Conservation (phyloP, 1,140 invertebrate genomes). For the Pectinophora gossypiella region DNA sequence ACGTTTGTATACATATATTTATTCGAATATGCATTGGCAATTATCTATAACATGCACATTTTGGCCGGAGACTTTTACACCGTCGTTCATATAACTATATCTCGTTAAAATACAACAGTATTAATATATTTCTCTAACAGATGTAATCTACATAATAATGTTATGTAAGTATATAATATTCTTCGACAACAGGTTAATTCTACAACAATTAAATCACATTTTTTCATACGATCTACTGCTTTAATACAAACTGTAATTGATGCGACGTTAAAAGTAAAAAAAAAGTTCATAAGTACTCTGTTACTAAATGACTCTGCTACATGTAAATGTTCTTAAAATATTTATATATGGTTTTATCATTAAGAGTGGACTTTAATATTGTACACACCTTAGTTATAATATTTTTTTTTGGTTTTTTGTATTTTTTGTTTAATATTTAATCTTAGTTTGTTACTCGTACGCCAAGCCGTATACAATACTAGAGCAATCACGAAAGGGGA, state of each 20-base stretch:
- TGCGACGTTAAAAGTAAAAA: slow-evolving; percentile 42
- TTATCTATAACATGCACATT: slow-evolving; percentile 49
- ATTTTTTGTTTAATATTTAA: slow-evolving; percentile 47
- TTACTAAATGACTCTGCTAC: slow-evolving; percentile 50
- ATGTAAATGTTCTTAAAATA: slow-evolving; percentile 72
- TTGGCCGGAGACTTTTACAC: slow-evolving; percentile 63
- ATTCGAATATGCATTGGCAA: slow-evolving; percentile 49
- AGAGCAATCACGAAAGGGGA: slow-evolving; percentile 48
- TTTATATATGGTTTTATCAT: slow-evolving; percentile 52
- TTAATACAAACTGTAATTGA: slow-evolving; percentile 28
- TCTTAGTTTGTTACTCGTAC: slow-evolving; percentile 57
- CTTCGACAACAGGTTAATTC: slow-evolving; percentile 57
- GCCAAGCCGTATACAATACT: slow-evolving; percentile 70
- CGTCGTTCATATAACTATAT: slow-evolving; percentile 57
- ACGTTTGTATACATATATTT: slow-evolving; percentile 40
- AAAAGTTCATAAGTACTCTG: slow-evolving; percentile 59
- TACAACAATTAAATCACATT: slow-evolving; percentile 72
- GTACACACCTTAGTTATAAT: slow-evolving; percentile 58
- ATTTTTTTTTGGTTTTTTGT: slow-evolving; percentile 51
- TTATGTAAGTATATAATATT: slow-evolving; percentile 57
- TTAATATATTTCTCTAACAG: slow-evolving; percentile 64
- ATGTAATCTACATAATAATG: slow-evolving; percentile 60
- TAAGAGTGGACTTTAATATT: slow-evolving; percentile 59
- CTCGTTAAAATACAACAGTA: slow-evolving; percentile 68
- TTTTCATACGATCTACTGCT: slow-evolving; percentile 56